These are phyloP conservation scores for Caranx ignobilis DNA, from an alignment of 2,113 vertebrate species.

Conservation along the genomic window DNA sequence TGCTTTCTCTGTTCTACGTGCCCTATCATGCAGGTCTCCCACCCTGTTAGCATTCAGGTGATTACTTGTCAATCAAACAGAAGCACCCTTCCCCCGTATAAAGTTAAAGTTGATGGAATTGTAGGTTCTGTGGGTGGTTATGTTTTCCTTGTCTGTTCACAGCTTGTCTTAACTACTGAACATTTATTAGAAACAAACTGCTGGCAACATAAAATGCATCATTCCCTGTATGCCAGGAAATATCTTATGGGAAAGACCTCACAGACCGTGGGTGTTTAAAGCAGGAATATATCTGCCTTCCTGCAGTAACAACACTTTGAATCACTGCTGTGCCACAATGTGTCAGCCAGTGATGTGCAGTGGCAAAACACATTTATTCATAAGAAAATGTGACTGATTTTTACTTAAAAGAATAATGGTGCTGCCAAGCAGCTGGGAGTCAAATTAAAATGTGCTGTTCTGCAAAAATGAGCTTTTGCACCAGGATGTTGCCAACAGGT, in stretches of 20 bases:
- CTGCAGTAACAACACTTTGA: conserved; percentile 49
- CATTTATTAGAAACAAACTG: conserved; percentile 57
- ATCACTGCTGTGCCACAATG: conserved; percentile 34
- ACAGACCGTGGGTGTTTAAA: conserved; percentile 45
- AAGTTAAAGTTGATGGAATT: conserved; percentile 1
- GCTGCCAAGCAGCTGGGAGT: conserved; percentile 45
- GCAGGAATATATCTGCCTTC: conserved; percentile 28
- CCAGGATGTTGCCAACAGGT: conserved; percentile 65
- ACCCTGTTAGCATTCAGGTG: neutral
- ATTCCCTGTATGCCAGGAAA: conserved; percentile 42
- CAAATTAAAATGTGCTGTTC: conserved; percentile 59
- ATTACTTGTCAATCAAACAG: conserved; percentile 50
- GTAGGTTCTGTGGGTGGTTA: conserved; percentile 21
- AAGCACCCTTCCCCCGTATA: conserved; percentile 4
- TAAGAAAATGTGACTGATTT: conserved; percentile 53
- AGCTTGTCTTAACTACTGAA: conserved; percentile 40
- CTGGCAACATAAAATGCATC: conserved; percentile 52
- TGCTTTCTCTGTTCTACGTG: conserved; percentile 14
- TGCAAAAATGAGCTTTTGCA: conserved; percentile 53
- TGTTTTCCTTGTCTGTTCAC: conserved; percentile 48
- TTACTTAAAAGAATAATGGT: conserved; percentile 58
- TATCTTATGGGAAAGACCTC: conserved; percentile 37
- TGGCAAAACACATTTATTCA: conserved; percentile 36
- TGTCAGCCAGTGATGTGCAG: conserved; percentile 49
- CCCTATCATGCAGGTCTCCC: neutral